These are phyloP conservation scores for Malacoctenus gilli DNA, from an alignment of 2,797 vertebrate species.

Conservation along the genomic window DNA sequence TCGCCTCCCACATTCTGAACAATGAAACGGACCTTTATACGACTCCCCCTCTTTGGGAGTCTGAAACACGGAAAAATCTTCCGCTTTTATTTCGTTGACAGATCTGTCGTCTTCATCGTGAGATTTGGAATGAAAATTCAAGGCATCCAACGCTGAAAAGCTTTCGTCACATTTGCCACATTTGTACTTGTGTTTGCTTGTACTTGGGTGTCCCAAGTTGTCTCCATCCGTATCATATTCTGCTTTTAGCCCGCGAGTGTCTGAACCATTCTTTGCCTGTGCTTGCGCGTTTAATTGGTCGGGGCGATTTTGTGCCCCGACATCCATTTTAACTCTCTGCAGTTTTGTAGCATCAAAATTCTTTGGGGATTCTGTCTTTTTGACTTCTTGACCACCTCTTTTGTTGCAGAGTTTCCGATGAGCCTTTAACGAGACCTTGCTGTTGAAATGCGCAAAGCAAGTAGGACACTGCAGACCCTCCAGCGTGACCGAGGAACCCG, in stretches of 20 bases:
- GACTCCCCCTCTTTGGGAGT: conserved; percentile 52
- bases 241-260: neutral
- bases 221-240: conserved; percentile 1
- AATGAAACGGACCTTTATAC: conserved; percentile 68
- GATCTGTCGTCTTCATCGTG: conserved; percentile 58
- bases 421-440: conserved; percentile 67
- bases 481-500: conserved; percentile 32
- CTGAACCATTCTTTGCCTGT: conserved; percentile 22
- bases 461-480: conserved; percentile 70
- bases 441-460: conserved; percentile 75
- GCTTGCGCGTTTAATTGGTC: neutral
- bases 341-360: conserved; percentile 3
- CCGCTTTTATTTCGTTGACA: conserved; percentile 36
- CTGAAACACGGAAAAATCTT: conserved; percentile 30
- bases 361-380: conserved; percentile 14
- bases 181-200: conserved; percentile 73
- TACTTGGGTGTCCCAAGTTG: conserved; percentile 7
- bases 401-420: conserved; percentile 77
- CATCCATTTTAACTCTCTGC: conserved; percentile 1
- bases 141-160: conserved; percentile 77
- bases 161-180: conserved; percentile 76
- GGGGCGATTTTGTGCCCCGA: neutral
- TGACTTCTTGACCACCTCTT: conserved; percentile 15
- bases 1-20: conserved; percentile 78
- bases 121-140: conserved; percentile 81